phyloP scores from a whole-genome alignment of 2,797 vertebrate species.

The Rhinichthys osculus region DNA sequence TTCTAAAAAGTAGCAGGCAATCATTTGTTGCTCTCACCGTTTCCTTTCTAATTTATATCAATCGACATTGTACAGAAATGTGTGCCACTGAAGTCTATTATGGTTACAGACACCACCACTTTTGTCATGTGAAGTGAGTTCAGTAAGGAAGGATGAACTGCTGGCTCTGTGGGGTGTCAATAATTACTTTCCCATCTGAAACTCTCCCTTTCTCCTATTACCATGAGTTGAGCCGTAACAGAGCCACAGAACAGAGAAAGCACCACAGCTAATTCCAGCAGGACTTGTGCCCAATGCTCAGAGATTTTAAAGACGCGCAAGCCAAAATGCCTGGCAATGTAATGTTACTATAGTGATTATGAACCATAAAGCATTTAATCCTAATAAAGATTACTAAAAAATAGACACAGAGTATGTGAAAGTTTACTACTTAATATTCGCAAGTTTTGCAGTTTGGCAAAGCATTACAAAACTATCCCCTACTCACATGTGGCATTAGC shows the following conservation, averaged over 20 bases:
- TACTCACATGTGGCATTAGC: conserved; percentile 34
- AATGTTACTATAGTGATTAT: background rate
- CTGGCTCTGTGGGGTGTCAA: conserved; percentile 62
- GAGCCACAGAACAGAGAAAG: conserved; percentile 45
- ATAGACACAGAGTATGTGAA: conserved; percentile 28
- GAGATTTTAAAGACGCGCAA: conserved; percentile 4
- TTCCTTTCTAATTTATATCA: background rate
- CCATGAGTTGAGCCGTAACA: conserved; percentile 50
- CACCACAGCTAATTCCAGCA: conserved; percentile 32
- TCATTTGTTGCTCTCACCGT: background rate
- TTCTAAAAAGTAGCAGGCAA: background rate
- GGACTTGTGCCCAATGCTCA: conserved; percentile 11
- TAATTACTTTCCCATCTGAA: conserved; percentile 69
- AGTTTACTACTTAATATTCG: conserved; percentile 26
- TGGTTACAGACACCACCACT: conserved; percentile 8
- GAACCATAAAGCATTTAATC: background rate
- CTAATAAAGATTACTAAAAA: background rate
- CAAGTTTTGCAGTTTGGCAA: conserved; percentile 45
- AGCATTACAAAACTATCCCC: conserved; percentile 50
- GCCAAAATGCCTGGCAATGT: background rate
- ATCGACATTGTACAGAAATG: background rate
- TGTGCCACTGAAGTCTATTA: conserved; percentile 11
- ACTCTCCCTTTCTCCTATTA: conserved; percentile 51
- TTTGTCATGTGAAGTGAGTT: conserved; percentile 45
- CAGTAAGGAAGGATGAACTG: conserved; percentile 47